phyloP scores from a whole-genome alignment of 2,113 vertebrate species.

The Typhlomys cinereus region DNA sequence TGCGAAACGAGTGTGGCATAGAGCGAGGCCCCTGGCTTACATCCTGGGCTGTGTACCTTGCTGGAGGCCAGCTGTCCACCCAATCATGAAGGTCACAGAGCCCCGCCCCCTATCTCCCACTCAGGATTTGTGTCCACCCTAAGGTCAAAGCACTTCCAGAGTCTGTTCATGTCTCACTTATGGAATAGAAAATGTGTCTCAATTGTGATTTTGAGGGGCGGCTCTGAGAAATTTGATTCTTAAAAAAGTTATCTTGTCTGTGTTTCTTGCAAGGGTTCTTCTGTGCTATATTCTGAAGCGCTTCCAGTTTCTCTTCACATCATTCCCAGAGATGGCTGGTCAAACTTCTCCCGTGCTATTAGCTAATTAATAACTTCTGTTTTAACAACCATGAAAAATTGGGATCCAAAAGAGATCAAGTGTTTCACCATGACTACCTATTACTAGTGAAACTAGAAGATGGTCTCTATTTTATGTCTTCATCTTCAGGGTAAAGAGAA shows the following conservation, averaged over 20 bases:
- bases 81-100: not conserved
- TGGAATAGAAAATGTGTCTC: not conserved
- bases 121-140: not conserved
- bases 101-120: too few species aligned
- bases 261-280: not conserved
- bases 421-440: not conserved
- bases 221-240: not conserved
- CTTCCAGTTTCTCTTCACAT: not conserved
- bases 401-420: constrained; percentile 4
- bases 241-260: not conserved
- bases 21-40: too few species aligned
- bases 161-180: too few species aligned
- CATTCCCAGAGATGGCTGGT: not conserved
- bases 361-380: not conserved
- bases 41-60: too few species aligned
- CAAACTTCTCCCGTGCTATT: not conserved
- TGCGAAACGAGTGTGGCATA: not conserved
- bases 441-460: constrained; percentile 51
- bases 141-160: not conserved
- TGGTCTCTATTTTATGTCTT: constrained; percentile 52
- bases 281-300: not conserved
- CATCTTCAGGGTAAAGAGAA: constrained; percentile 23
- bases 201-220: not conserved
- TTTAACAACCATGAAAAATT: not conserved
- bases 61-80: not conserved